Percentiles rank a stretch among this genome's conserved stretches.
Conservation (phyloP, 2,888 invertebrate species). For the Ptychoptera contaminata region DNA sequence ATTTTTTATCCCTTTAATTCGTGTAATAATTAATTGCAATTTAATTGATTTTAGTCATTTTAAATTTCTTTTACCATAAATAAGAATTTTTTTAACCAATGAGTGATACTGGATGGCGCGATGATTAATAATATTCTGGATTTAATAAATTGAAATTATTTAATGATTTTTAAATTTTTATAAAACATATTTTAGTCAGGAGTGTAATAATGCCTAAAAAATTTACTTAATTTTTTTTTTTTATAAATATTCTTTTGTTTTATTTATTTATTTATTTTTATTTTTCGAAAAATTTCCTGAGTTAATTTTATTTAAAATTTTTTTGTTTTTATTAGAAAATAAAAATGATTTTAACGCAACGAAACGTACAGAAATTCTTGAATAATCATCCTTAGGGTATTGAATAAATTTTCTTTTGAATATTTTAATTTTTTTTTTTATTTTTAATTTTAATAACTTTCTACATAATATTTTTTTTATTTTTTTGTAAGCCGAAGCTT, state of each 20-base stretch:
- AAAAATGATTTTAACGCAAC: too few relatives aligned
- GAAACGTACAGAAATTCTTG: too few relatives aligned
- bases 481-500: neutral
- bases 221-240: too few relatives aligned
- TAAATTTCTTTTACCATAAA: neutral
- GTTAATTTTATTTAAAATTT: too few relatives aligned
- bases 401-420: neutral
- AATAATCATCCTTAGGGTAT: neutral
- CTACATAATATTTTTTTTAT: neutral
- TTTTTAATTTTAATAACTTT: neutral
- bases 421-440: neutral
- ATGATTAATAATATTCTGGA: too few relatives aligned
- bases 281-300: too few relatives aligned
- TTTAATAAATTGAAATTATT: neutral
- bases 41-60: too few relatives aligned
- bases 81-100: neutral
- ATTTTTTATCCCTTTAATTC: conserved; percentile 2
- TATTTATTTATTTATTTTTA: too few relatives aligned
- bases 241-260: too few relatives aligned
- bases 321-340: too few relatives aligned
- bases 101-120: conserved; percentile 3
- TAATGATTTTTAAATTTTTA: neutral
- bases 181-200: too few relatives aligned
- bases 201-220: too few relatives aligned
- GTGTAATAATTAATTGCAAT: conserved; percentile 5